Evolutionary conservation across 2,113 vertebrate genomes (phyloP).

Genomic region (Hemiscyllium ocellatum): DNA sequence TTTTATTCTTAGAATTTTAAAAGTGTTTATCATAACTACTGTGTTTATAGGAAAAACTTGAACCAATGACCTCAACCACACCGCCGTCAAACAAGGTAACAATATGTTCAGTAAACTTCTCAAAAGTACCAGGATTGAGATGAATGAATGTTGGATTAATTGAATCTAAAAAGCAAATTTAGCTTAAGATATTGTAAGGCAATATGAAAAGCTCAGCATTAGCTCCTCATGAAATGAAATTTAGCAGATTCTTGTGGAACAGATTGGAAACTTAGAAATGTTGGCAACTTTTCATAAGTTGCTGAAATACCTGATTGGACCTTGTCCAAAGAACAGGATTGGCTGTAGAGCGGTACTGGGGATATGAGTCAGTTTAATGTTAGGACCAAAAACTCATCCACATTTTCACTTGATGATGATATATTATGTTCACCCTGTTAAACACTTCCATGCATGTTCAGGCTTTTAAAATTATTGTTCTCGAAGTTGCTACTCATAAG

Average conservation of each 20-base stretch:
- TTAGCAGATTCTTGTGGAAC: background rate
- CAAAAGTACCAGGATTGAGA: background rate
- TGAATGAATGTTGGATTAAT: background rate
- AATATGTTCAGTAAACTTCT: background rate
- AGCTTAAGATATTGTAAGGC: background rate
- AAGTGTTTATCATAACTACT: background rate
- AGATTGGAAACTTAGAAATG: background rate
- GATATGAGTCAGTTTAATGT: background rate
- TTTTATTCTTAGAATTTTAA: background rate
- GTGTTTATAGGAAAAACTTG: conserved; percentile 36
- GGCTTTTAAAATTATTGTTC: background rate
- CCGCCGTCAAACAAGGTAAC: conserved; percentile 34
- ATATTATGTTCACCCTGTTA: background rate
- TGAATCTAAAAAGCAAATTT: background rate
- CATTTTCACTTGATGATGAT: background rate
- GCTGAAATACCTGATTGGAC: background rate
- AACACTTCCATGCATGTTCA: background rate
- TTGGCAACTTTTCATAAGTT: background rate
- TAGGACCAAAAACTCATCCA: background rate
- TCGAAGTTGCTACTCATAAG: background rate
- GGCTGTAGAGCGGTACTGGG: background rate
- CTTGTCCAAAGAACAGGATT: background rate
- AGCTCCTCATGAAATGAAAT: background rate
- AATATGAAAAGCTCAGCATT: background rate
- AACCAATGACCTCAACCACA: conserved; percentile 33